These are phyloP conservation scores for Tangara arthus DNA, from an alignment of 2,797 vertebrate genomes.

Conservation along the genomic window DNA sequence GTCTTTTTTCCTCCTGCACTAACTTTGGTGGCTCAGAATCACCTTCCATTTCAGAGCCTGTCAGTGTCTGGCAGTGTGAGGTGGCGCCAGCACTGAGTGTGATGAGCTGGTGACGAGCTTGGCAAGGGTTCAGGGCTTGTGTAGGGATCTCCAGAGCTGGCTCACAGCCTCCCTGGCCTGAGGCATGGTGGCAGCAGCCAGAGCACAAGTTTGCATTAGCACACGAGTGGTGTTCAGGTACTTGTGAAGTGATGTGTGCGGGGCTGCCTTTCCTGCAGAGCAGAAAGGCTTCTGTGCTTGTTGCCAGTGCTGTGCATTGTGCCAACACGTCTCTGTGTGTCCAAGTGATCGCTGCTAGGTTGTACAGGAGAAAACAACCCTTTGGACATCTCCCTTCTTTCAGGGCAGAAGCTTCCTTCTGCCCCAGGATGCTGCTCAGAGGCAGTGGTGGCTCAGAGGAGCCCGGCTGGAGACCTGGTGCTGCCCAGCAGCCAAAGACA, in stretches of 20 bases:
- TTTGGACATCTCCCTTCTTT: not conserved
- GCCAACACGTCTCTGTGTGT: fast-evolving
- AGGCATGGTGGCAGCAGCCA: not conserved
- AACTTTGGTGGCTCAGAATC: not conserved
- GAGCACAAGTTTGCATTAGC: not conserved
- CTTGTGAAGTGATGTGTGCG: fast-evolving
- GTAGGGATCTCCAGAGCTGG: not conserved
- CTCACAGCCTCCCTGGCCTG: fast-evolving
- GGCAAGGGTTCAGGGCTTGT: fast-evolving
- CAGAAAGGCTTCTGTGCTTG: fast-evolving
- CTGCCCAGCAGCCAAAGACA: fast-evolving
- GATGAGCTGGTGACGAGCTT: not conserved
- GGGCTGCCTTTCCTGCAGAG: not conserved
- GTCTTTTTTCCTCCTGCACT: not conserved
- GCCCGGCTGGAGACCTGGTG: not conserved
- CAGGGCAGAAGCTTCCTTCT: not conserved
- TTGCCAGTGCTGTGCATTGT: not conserved
- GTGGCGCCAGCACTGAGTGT: not conserved
- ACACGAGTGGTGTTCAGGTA: fast-evolving
- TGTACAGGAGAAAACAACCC: not conserved
- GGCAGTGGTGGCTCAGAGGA: not conserved
- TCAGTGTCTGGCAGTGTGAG: not conserved
- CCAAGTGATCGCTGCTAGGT: fast-evolving
- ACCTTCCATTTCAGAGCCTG: fast-evolving
- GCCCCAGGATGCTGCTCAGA: fast-evolving